Conservation (phyloP, 2,888 invertebrate genomes). For the Agrotis clavis region DNA sequence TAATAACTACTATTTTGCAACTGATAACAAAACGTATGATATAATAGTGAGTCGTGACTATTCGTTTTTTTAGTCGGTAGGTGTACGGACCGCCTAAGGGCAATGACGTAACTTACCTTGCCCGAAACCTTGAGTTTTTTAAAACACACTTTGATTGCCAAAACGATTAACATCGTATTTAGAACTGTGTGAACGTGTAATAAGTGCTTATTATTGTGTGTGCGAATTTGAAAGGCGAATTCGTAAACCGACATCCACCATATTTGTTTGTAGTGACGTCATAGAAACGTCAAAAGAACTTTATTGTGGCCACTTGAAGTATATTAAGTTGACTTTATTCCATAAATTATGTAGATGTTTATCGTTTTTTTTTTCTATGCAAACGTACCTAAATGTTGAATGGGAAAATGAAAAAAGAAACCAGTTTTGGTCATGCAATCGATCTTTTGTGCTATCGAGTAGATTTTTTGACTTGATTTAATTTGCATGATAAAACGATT, state of each 20-base stretch:
- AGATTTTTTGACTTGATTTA: slow-evolving; percentile 15
- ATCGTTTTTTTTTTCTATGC: slow-evolving; percentile 33
- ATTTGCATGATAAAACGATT: slow-evolving; percentile 24
- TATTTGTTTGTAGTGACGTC: slow-evolving; percentile 64
- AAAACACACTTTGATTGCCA: slow-evolving; percentile 71
- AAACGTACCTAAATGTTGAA: slow-evolving; percentile 42
- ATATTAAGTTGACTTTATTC: slow-evolving; percentile 61
- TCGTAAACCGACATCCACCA: slow-evolving; percentile 51
- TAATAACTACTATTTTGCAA: slow-evolving; percentile 31
- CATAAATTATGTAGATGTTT: slow-evolving; percentile 63
- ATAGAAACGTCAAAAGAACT: slow-evolving; percentile 44
- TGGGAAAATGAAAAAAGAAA: slow-evolving; percentile 30
- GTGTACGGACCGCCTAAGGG: slow-evolving; percentile 60
- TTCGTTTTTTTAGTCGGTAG: slow-evolving; percentile 28
- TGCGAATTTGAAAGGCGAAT: slow-evolving; percentile 66
- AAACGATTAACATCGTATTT: slow-evolving; percentile 73
- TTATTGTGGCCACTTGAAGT: slow-evolving; percentile 51
- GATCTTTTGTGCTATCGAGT: slow-evolving; percentile 24
- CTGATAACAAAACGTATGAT: slow-evolving; percentile 39
- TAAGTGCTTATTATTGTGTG: slow-evolving; percentile 68
- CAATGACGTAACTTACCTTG: slow-evolving; percentile 68
- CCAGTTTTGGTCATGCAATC: slow-evolving; percentile 28
- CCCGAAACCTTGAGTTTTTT: slow-evolving; percentile 73
- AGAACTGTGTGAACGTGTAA: slow-evolving; percentile 73
- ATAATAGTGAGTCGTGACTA: slow-evolving; percentile 43